phyloP scores from a whole-genome alignment of 2,113 vertebrate genomes.

The Craseonycteris thonglongyai region DNA sequence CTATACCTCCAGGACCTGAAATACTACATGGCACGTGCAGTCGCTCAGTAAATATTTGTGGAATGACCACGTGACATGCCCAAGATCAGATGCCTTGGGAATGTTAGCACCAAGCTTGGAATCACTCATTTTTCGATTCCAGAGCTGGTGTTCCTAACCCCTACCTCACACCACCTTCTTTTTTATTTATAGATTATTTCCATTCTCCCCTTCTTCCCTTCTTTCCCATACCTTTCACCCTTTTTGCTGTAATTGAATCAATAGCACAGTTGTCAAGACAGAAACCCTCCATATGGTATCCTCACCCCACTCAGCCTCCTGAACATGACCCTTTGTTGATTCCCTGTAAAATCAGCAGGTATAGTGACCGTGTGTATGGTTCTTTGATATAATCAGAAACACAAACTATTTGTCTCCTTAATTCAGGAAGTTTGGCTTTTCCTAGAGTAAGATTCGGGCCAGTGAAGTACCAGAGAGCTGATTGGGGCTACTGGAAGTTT shows the following conservation, averaged over 20 bases:
- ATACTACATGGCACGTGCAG: fast-evolving
- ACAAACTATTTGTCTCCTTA: not conserved
- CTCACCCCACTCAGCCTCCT: not conserved
- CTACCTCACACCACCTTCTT: not conserved
- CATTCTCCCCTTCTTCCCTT: not conserved
- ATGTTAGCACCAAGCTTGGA: not conserved
- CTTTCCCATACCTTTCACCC: not conserved
- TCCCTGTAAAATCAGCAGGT: not conserved
- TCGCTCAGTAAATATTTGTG: not conserved
- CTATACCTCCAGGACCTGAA: not conserved
- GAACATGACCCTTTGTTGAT: not conserved
- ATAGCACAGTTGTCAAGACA: not conserved
- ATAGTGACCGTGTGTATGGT: not conserved
- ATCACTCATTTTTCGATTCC: not conserved
- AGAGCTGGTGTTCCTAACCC: not conserved
- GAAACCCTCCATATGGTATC: not conserved
- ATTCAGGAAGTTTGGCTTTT: not conserved
- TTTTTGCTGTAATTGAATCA: not conserved
- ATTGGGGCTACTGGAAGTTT: not conserved
- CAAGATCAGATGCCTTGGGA: not conserved
- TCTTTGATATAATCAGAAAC: not conserved
- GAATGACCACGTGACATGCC: not conserved
- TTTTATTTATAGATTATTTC: not conserved
- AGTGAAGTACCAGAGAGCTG: not conserved
- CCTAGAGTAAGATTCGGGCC: not conserved